Conservation (phyloP, 2,888 invertebrate genomes). For the Syrista parreyssii region DNA sequence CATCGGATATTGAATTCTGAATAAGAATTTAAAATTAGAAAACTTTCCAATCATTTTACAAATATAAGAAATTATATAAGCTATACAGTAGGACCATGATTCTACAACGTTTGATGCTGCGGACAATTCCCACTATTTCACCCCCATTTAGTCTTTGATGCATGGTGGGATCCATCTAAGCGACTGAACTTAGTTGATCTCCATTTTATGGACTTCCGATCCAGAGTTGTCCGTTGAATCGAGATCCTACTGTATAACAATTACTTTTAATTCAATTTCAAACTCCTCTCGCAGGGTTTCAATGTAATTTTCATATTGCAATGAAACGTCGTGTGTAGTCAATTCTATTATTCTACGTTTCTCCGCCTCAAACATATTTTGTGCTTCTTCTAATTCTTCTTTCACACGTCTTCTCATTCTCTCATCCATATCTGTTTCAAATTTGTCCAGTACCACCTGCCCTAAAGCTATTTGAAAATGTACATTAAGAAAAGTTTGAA, state of each 20-base stretch:
- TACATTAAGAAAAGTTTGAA: not conserved
- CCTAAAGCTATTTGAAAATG: constrained; percentile 36
- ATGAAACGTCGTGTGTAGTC: constrained; percentile 29
- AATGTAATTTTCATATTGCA: constrained; percentile 36
- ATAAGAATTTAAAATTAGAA: not conserved
- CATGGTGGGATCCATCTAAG: not conserved
- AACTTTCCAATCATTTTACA: not conserved
- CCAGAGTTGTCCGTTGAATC: not conserved
- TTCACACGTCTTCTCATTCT: constrained; percentile 32
- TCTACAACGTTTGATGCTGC: not conserved
- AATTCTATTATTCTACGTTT: constrained; percentile 41
- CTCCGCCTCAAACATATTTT: constrained; percentile 45
- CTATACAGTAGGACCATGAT: not conserved
- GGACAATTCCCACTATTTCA: not conserved
- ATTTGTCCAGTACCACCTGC: constrained; percentile 35
- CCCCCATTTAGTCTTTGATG: not conserved
- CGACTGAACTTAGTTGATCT: not conserved
- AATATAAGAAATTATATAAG: not conserved
- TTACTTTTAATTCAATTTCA: constrained; percentile 40
- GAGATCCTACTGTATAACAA: not conserved
- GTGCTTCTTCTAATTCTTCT: constrained; percentile 36
- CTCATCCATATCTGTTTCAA: constrained; percentile 37
- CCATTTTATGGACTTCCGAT: not conserved
- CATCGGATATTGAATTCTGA: constrained; percentile 12
- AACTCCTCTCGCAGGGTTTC: constrained; percentile 33